Base-by-base conservation (phyloP, 2,888 invertebrate genomes). In the Minunthozetes semirufus region DNA sequence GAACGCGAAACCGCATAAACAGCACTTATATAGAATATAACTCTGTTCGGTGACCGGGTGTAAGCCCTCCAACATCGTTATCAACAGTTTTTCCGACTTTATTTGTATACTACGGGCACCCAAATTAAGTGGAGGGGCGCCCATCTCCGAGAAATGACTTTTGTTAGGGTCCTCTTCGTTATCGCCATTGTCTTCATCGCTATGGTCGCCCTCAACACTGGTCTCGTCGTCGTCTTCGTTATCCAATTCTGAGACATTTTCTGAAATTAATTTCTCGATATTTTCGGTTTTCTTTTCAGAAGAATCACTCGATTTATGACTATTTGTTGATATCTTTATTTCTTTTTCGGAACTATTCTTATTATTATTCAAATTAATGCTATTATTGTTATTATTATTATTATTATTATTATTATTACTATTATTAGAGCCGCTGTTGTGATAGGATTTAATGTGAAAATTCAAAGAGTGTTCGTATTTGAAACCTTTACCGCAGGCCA, bases 21-120 rank as follows among this genome's bases (percentile, higher is more conserved):
- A 78, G 74, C 79, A 79, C 63, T 79, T 78, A 53, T 79, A 79
- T 13, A 79, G 72, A 11, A 78, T 75, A 68, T 78, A 78, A 29
- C 76, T 73, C 61, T 79, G 79, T n/a, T 79, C 78, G 0, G 77
- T 79, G 9, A 75, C 75, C 0, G 78, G 77, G 75, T 79, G 78
- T 17, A 78, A 53, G 15, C 78, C 79, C 72, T 79, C 79, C 29
- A 79, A 33, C 61, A 78, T 76, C 3, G 77, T 76, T 25, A 79
- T 76, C 48, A 79, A 59, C 38, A 78, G 75, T 38, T 77, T 78
- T 66, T 79, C 79, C 13, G 78, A 77, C 22, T 77, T 75, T 22
- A 78, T 78, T 72, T 77, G 77, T 15, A 79, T 71, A 27, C 76
- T 76, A 66, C 66, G 50, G 27, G 61, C 17, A 11, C 72, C 33